Evolutionary conservation across 2,113 vertebrate species (phyloP).

Genomic region (Protomyctophum bolini): DNA sequence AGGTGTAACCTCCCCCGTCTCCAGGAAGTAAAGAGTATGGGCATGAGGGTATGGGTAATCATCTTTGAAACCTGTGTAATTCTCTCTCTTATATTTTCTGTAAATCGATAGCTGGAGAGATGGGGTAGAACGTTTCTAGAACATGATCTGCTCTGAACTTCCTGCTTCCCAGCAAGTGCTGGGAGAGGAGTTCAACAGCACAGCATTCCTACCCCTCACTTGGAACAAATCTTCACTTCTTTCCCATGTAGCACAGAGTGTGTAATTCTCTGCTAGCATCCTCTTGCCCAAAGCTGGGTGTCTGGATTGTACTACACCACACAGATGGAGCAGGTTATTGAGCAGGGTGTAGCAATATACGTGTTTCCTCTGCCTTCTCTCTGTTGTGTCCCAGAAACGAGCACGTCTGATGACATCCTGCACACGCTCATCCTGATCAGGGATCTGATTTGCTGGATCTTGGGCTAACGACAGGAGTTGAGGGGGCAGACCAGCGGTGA

Average conservation of each 20-base stretch:
- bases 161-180: slow-evolving; percentile 78
- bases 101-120: slow-evolving; percentile 89
- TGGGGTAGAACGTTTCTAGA: slow-evolving; percentile 88
- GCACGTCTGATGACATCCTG: slow-evolving; percentile 80
- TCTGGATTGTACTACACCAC: slow-evolving; percentile 76
- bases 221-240: slow-evolving; percentile 90
- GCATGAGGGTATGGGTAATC: slow-evolving; percentile 84
- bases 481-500: slow-evolving; percentile 84
- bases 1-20: slow-evolving; percentile 49
- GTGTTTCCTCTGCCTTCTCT: slow-evolving; percentile 72
- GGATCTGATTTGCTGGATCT: slow-evolving; percentile 71
- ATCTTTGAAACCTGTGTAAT: slow-evolving; percentile 81
- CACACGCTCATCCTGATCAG: slow-evolving; percentile 80
- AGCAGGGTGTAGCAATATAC: slow-evolving; percentile 86
- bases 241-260: slow-evolving; percentile 80
- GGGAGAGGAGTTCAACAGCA: slow-evolving; percentile 82
- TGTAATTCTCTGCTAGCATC: slow-evolving; percentile 81
- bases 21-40: slow-evolving; percentile 86
- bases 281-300: slow-evolving; percentile 80
- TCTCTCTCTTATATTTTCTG: slow-evolving; percentile 77
- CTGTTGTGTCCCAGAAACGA: slow-evolving; percentile 84
- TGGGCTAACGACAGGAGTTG: slow-evolving; percentile 72
- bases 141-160: slow-evolving; percentile 75
- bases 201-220: slow-evolving; percentile 82
- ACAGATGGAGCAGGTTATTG: slow-evolving; percentile 86